Base-by-base conservation (phyloP, 2,113 vertebrate species). In the Circaetus cinerascens region DNA sequence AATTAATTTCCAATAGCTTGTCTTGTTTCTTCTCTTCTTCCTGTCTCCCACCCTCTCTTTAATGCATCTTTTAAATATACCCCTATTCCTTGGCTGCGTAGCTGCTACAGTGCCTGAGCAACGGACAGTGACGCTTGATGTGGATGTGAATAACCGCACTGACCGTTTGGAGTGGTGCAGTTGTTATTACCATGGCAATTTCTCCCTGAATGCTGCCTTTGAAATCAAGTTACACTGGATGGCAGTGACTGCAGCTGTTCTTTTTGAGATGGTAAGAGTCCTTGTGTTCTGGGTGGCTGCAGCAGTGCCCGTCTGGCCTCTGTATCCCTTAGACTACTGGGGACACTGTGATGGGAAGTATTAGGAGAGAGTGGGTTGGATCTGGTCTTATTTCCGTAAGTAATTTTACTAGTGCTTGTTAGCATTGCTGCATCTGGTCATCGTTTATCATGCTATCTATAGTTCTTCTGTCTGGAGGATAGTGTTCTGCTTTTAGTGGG, bases 191-290 rank as follows among this genome's bases (percentile, higher is more conserved):
- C 99, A 99, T 2, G 99, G 99, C 81, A 99, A 98, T 96, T 99
- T 99, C 98, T 99, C 99, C n/a, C 97, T 98, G 40, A 99, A 95
- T 5, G 96, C 99, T 3, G 99, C 99, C 92, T 99, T 99, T 46
- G 99, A 99, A 98, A 98, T 99, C 97, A 99, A 99, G 97, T 98
- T 99, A 22, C 99, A 99, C 98, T 99, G 99, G 99, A 99, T 99
- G 99, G 99, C 99, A 0, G 99, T 99, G 85, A 99, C 99, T 0
- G 99, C 99, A 1, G 99, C 99, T 0, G 99, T 99, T 40, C 99
- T 99, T 29, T 99, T 99, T 30, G 99, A 99, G 98, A 99, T 99
- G 99, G 99, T 99, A 94, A 98, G 98, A 38, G 43, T 56, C 38
- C 80, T 56, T 30, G 40, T 48, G 45, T 63, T 46, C 25, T 20